phyloP scores from a whole-genome alignment of 1,140 invertebrate genomes.

The Caerostris extrusa region DNA sequence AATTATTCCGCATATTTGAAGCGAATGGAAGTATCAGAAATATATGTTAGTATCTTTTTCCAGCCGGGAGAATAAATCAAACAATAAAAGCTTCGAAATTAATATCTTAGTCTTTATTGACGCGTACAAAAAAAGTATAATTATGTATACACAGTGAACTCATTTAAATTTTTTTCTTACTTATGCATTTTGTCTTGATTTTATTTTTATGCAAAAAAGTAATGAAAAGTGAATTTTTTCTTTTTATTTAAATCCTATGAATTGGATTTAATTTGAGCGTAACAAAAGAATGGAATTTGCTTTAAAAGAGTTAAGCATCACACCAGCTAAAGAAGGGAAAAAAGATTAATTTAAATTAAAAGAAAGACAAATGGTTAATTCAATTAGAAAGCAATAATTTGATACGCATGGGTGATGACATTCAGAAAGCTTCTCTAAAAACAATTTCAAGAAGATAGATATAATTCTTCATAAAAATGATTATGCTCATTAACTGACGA shows the following conservation, averaged over 20 bases:
- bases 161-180: background rate
- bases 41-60: background rate
- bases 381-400: conserved; percentile 25
- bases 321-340: background rate
- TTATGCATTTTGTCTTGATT: background rate
- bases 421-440: background rate
- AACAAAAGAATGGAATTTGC: background rate
- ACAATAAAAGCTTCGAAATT: background rate
- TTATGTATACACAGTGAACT: background rate
- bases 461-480: background rate
- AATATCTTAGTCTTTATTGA: background rate
- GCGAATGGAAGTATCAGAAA: background rate
- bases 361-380: background rate
- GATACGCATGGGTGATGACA: background rate
- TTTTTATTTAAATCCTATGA: background rate
- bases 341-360: background rate
- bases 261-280: background rate
- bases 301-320: background rate
- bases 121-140: too few relatives aligned
- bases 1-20: background rate
- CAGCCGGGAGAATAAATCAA: background rate
- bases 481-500: background rate
- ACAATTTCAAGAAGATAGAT: background rate
- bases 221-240: background rate
- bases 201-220: background rate